Percentiles rank a stretch among this genome's conserved stretches.
These are phyloP conservation scores for Amphiprion clarkii DNA, from an alignment of 2,797 vertebrate species.

Conservation along the genomic window DNA sequence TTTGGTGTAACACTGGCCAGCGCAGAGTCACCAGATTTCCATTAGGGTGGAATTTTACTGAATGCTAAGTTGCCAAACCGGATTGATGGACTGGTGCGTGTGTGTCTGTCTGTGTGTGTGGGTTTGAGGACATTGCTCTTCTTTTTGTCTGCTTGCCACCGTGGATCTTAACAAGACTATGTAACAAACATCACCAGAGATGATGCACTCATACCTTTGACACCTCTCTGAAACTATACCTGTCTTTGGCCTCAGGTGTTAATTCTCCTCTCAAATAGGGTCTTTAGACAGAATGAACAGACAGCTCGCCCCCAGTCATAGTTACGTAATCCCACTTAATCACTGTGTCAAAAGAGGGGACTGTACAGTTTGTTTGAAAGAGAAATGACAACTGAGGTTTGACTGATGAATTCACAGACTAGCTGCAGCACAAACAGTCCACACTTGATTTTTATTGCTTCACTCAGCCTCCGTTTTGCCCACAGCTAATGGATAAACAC, in stretches of 20 bases:
- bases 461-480: background rate
- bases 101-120: background rate
- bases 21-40: conserved; percentile 74
- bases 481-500: background rate
- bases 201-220: background rate
- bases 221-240: conserved; percentile 9
- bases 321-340: conserved; percentile 62
- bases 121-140: background rate
- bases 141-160: background rate
- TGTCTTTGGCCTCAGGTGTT: conserved; percentile 13
- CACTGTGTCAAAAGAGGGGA: conserved; percentile 56
- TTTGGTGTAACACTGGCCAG: conserved; percentile 44
- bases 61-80: conserved; percentile 64
- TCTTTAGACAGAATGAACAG: conserved; percentile 16
- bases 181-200: background rate
- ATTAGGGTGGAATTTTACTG: conserved; percentile 67
- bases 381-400: conserved; percentile 21
- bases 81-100: conserved; percentile 28
- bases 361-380: conserved; percentile 47
- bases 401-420: conserved; percentile 22
- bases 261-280: conserved; percentile 23
- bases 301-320: background rate
- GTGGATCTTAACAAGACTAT: background rate
- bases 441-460: background rate
- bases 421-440: conserved; percentile 6